Conservation (phyloP, 2,113 vertebrate species). For the Montifringilla adamsi region DNA sequence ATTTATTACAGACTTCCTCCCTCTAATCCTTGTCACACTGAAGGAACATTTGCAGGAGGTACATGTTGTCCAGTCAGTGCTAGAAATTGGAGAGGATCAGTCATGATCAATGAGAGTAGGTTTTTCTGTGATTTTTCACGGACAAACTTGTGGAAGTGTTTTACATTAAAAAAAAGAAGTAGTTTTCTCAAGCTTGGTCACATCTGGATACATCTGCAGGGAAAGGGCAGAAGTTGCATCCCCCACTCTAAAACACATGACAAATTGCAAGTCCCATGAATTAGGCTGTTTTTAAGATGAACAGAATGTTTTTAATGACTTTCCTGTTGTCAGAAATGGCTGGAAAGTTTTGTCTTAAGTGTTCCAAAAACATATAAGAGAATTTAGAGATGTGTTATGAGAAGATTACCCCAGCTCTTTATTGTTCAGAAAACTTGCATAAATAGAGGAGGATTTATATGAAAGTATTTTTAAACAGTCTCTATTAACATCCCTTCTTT, state of each 20-base stretch:
- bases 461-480: not conserved
- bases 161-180: rapidly evolving
- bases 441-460: not conserved
- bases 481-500: not conserved
- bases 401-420: not conserved
- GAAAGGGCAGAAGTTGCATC: not conserved
- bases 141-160: not conserved
- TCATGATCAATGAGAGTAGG: not conserved
- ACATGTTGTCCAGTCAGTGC: not conserved
- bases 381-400: not conserved
- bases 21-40: not conserved
- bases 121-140: not conserved
- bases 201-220: not conserved
- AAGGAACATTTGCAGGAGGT: not conserved
- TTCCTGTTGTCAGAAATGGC: not conserved
- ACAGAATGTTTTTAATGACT: not conserved
- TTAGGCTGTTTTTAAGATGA: not conserved
- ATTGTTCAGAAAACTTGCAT: not conserved
- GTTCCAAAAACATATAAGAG: not conserved
- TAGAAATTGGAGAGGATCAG: not conserved
- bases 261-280: not conserved
- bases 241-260: not conserved
- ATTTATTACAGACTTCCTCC: not conserved
- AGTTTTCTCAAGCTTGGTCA: not conserved
- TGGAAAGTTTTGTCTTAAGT: not conserved